Percentiles rank a stretch among this genome's conserved stretches.
These are phyloP conservation scores for Nanorana parkeri DNA, from an alignment of 2,113 vertebrate species.

Conservation along the genomic window DNA sequence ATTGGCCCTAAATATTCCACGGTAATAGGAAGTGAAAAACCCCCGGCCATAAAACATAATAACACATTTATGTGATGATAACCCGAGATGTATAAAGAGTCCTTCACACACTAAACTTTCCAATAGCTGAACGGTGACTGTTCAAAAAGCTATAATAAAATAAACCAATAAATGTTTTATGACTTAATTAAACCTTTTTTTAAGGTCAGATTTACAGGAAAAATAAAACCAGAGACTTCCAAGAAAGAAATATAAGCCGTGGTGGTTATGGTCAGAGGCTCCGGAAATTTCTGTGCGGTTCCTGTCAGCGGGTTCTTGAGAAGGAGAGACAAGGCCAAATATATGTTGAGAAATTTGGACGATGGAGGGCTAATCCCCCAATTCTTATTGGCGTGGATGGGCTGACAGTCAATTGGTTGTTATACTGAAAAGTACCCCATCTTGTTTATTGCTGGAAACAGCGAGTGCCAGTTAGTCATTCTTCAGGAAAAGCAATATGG, in stretches of 20 bases:
- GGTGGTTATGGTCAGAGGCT: not conserved
- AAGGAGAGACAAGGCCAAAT: not conserved
- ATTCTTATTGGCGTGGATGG: too few relatives aligned
- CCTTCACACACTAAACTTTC: not conserved
- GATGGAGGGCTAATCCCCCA: too few relatives aligned
- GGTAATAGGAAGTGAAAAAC: not conserved
- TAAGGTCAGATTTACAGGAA: not conserved
- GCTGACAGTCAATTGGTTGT: too few relatives aligned
- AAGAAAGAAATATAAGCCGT: not conserved
- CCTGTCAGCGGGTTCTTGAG: not conserved
- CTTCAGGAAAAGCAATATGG: too few relatives aligned
- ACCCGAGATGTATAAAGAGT: not conserved
- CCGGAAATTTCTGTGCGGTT: not conserved
- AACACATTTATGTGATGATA: not conserved
- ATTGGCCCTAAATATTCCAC: too few relatives aligned
- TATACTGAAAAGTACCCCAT: too few relatives aligned
- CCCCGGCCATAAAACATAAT: not conserved
- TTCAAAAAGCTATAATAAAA: not conserved
- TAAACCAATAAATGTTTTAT: slow-evolving; percentile 12
- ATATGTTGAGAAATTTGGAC: too few relatives aligned
- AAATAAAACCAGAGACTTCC: not conserved
- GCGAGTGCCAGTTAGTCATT: too few relatives aligned
- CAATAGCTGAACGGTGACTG: not conserved
- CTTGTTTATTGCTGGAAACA: too few relatives aligned
- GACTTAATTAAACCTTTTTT: not conserved